A percentile compares a stretch with the other conserved stretches of the same genome.
Conservation (phyloP, 2,888 invertebrate genomes). For the Zygaena filipendulae region DNA sequence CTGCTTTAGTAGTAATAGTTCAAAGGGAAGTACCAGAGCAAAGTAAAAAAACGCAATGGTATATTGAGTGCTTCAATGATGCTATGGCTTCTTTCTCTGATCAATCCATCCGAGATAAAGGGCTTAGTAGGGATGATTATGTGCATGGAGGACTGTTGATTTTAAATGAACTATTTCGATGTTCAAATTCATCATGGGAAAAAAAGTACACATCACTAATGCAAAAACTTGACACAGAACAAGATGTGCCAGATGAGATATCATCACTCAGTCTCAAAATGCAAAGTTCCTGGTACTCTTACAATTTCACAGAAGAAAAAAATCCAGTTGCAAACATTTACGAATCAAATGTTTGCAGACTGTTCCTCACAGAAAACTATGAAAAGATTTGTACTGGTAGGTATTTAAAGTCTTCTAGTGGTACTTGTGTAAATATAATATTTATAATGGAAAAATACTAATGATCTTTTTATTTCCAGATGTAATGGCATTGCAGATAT, state of each 20-base stretch:
- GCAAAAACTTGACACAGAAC: constrained; percentile 64
- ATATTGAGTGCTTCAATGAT: constrained; percentile 92
- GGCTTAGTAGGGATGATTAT: constrained; percentile 87
- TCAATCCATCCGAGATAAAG: constrained; percentile 58
- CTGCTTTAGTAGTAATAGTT: constrained; percentile 92
- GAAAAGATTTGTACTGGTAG: constrained; percentile 77
- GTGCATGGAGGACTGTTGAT: constrained; percentile 93
- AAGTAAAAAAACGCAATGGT: constrained; percentile 89
- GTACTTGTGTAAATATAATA: not conserved
- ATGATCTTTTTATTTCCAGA: constrained; percentile 66
- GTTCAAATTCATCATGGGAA: constrained; percentile 90
- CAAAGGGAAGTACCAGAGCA: constrained; percentile 94
- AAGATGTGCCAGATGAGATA: constrained; percentile 60
- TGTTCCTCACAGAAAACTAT: constrained; percentile 85
- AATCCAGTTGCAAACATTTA: constrained; percentile 49
- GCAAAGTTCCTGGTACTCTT: constrained; percentile 33
- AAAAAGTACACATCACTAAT: constrained; percentile 79
- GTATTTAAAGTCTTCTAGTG: constrained; percentile 14
- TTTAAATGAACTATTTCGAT: constrained; percentile 92
- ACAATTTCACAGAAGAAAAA: constrained; percentile 41
- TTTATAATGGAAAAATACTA: too few species aligned
- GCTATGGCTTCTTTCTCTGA: constrained; percentile 83
- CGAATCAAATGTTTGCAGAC: constrained; percentile 89
- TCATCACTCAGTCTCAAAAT: constrained; percentile 61
- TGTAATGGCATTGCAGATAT: constrained; percentile 84